A percentile compares a stretch with the other conserved stretches of the same genome.
Conservation (phyloP, 2,888 invertebrate genomes). For the Flexamia atlantica region DNA sequence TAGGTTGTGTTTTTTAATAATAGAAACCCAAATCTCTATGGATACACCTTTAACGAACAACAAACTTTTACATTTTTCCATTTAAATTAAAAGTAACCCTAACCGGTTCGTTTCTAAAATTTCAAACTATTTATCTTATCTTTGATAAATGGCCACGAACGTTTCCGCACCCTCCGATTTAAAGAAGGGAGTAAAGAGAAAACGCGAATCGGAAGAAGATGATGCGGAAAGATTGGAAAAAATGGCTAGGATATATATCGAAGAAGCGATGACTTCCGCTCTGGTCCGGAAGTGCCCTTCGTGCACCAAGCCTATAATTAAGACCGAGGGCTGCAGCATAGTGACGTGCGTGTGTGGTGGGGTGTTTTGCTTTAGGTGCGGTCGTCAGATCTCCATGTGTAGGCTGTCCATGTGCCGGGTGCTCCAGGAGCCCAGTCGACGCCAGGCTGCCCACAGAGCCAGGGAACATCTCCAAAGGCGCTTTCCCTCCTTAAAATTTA, state of each 20-base stretch:
- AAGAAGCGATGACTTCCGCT: conserved; percentile 40
- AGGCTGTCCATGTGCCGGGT: conserved; percentile 6
- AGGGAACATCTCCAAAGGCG: neutral
- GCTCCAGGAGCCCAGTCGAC: neutral
- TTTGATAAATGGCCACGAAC: neutral
- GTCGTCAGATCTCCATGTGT: neutral
- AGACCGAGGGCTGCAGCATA: conserved; percentile 1
- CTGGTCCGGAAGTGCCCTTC: conserved; percentile 8
- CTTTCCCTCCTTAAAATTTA: conserved; percentile 7
- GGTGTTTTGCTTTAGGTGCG: conserved; percentile 33
- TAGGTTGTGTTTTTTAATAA: neutral
- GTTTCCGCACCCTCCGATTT: neutral
- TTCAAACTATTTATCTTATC: neutral
- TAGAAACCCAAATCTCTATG: neutral
- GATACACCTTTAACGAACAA: neutral
- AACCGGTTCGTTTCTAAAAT: neutral
- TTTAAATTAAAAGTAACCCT: conserved; percentile 18
- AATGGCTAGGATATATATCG: conserved; percentile 19
- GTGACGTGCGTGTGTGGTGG: conserved; percentile 39
- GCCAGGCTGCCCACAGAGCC: neutral
- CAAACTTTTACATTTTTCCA: neutral
- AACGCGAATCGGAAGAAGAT: neutral
- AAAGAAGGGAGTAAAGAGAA: conserved; percentile 1
- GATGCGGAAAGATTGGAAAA: conserved; percentile 30
- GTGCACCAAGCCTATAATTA: conserved; percentile 1